phyloP scores from a whole-genome alignment of 92 coral and sea anemone genomes.

The Hydrozoanthus gracilis region DNA sequence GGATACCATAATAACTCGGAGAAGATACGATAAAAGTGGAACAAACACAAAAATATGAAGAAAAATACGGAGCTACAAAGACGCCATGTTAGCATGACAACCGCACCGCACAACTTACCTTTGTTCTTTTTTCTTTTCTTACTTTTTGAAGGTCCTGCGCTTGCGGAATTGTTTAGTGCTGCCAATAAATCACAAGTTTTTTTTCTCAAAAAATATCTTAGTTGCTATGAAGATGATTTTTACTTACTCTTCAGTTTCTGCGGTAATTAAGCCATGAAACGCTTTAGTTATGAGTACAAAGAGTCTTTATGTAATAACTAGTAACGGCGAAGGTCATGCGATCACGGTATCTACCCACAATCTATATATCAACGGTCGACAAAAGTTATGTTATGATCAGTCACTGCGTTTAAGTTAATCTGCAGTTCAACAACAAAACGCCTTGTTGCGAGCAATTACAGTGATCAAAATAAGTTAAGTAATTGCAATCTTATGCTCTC shows the following conservation, averaged over 20 bases:
- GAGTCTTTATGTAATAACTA: not conserved
- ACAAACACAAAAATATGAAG: no score
- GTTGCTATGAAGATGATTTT: not conserved
- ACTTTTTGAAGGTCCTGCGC: not conserved
- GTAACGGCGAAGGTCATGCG: not conserved
- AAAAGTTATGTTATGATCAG: not conserved
- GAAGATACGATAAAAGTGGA: no score
- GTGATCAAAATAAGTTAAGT: not conserved
- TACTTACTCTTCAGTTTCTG: not conserved
- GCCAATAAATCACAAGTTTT: not conserved
- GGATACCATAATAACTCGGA: no score
- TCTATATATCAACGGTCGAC: not conserved
- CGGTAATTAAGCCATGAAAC: not conserved
- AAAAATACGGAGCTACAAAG: no score
- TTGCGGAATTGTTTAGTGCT: constrained; percentile 1
- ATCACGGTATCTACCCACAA: not conserved
- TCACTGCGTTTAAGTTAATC: not conserved
- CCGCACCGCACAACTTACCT: no score
- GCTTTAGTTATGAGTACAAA: not conserved
- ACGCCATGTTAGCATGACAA: no score
- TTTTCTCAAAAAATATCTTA: not conserved
- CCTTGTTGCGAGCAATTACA: not conserved
- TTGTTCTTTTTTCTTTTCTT: not conserved
- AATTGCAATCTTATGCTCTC: not conserved
- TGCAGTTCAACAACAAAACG: not conserved